Base-by-base conservation (phyloP, 2,797 vertebrate genomes). In the Acanthurus tractus region DNA sequence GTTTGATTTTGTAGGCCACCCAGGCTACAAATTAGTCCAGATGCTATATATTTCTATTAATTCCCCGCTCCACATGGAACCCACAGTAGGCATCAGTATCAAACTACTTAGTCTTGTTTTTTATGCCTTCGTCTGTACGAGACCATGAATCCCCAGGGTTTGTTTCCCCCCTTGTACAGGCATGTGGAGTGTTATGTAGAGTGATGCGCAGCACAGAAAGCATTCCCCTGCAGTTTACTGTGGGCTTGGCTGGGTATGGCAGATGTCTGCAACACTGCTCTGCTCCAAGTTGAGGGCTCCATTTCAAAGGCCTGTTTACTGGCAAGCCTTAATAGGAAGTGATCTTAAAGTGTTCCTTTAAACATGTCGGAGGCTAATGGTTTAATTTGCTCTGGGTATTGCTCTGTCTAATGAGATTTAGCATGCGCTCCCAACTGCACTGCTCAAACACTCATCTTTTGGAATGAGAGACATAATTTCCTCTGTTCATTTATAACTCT, bases 221-320 rank as follows among this genome's bases (percentile, higher is more conserved):
- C 81, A 71, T 86, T 89, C 83, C 82, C 87, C 83, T 93, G 93
- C 89, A 93, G 86, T 90, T 91, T 88, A 88, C 84, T 91, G 86
- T 74, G 91, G 93, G 92, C 91, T 94, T 86, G 92, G 86, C 86
- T 92, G 91, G 88, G 89, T 88, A 85, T 94, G 93, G 94, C 93
- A 96, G 92, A 95, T 95, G 92, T 95, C 94, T 93, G 90, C 92
- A 92, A 82, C 92, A 85, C 88, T 93, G 86, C 84, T 85, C 85
- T 45, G 87, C 91, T 87, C 84, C 17, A 79, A 90, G 89, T 86
- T 89, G 88, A 92, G 93, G 90, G 91, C 90, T 93, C 88, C 65
- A 82, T 94, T 95, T 95, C 93, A 95, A 95, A 94, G 93, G 90
- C 87, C 89, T 87, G 87, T 93, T 92, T 92, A 91, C 91, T 92